These are phyloP conservation scores for Nomada lathburiana DNA, from an alignment of 2,888 invertebrate species.

Conservation along the genomic window DNA sequence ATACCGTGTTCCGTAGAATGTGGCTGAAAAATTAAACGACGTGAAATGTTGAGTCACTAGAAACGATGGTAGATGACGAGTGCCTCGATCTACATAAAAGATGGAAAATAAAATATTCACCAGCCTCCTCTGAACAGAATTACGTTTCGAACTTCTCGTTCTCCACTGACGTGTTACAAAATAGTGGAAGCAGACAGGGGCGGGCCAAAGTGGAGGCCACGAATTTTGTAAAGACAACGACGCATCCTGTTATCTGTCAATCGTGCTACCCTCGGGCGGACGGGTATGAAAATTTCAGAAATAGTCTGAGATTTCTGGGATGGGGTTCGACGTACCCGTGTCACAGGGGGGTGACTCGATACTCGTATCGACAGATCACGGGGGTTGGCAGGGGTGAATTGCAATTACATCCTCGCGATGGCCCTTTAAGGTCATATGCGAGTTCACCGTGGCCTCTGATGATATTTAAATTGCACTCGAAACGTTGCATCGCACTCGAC, in stretches of 20 bases:
- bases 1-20: too few relatives aligned
- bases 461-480: slow-evolving; percentile 67
- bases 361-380: slow-evolving; percentile 58
- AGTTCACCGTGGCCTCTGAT: slow-evolving; percentile 19
- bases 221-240: slow-evolving; percentile 27
- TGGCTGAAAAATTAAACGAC: too few relatives aligned
- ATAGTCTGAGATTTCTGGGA: slow-evolving; percentile 29
- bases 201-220: background rate
- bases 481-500: slow-evolving; percentile 21
- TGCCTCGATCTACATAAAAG: background rate
- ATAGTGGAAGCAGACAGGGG: slow-evolving; percentile 26
- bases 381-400: slow-evolving; percentile 30
- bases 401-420: slow-evolving; percentile 68
- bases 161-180: background rate
- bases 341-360: slow-evolving; percentile 42
- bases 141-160: background rate
- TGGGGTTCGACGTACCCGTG: slow-evolving; percentile 34
- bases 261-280: slow-evolving; percentile 6
- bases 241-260: slow-evolving; percentile 45
- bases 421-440: slow-evolving; percentile 47
- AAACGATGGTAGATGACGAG: too few relatives aligned
- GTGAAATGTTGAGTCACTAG: too few relatives aligned
- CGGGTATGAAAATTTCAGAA: slow-evolving; percentile 56
- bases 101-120: background rate
- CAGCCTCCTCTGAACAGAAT: background rate